Percentiles rank a stretch among this genome's conserved stretches.
These are phyloP conservation scores for Elephas maximus DNA, from an alignment of 2,113 vertebrate species.

Conservation along the genomic window DNA sequence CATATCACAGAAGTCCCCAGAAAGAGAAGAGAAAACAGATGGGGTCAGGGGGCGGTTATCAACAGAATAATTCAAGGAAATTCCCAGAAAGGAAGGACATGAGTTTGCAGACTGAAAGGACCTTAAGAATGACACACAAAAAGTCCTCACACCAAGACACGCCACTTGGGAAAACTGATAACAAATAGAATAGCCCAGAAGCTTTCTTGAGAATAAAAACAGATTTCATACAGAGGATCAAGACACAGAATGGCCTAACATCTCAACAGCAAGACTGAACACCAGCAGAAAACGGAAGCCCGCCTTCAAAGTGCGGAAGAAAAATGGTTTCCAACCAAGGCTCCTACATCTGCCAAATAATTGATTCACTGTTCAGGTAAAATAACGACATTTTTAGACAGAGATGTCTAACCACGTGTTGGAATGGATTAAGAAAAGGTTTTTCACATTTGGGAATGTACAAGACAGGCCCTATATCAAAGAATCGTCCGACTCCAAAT, in stretches of 20 bases:
- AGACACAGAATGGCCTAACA: not conserved
- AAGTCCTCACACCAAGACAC: not conserved
- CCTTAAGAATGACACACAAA: not conserved
- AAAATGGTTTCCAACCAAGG: not conserved
- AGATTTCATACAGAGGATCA: not conserved
- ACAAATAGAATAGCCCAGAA: not conserved
- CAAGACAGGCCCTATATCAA: no score
- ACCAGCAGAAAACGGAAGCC: not conserved
- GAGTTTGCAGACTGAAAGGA: not conserved
- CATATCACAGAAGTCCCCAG: not conserved
- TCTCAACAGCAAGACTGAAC: not conserved
- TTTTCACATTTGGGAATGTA: not conserved
- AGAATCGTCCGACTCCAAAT: no score
- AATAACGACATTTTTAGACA: not conserved
- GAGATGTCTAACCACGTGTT: not conserved
- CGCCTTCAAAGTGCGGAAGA: not conserved
- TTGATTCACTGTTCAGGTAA: not conserved
- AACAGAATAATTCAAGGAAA: not conserved
- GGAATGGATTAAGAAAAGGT: not conserved
- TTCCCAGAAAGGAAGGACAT: not conserved
- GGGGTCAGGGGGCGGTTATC: not conserved
- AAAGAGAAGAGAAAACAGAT: not conserved
- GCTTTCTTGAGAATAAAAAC: not conserved
- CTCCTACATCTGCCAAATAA: not conserved
- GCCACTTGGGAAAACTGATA: not conserved